Evolutionary conservation across 2,888 invertebrate genomes (phyloP).

Genomic region (Synanthedon vespiformis): DNA sequence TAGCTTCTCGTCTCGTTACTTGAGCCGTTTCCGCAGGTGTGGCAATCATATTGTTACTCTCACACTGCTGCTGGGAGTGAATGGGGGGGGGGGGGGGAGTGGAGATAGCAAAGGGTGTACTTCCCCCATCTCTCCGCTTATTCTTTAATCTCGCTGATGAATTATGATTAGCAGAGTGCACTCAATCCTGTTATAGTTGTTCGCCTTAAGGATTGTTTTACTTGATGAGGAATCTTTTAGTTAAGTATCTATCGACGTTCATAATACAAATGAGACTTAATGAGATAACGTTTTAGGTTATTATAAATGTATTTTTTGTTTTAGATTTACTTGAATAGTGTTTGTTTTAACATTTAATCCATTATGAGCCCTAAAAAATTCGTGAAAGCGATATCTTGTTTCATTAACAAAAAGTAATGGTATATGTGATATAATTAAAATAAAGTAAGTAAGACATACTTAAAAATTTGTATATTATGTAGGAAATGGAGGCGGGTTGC

Average conservation of each 20-base stretch:
- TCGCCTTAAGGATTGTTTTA: conserved; percentile 38
- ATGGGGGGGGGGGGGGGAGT: conserved; percentile 3
- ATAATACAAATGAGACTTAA: not conserved
- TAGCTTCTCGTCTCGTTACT: conserved; percentile 65
- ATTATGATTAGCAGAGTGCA: conserved; percentile 70
- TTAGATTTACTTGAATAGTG: not conserved
- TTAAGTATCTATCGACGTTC: not conserved
- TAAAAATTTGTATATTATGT: no score
- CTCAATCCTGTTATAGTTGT: conserved; percentile 62
- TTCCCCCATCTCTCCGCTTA: conserved; percentile 46
- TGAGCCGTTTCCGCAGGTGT: conserved; percentile 67
- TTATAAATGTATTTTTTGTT: not conserved
- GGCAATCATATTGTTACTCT: conserved; percentile 65
- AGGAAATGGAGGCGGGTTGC: no score
- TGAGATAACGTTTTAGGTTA: no score
- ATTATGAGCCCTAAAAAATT: no score
- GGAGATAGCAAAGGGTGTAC: conserved; percentile 8
- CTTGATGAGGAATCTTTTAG: conserved; percentile 4
- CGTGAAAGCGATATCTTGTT: no score
- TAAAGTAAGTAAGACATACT: no score
- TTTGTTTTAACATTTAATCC: no score
- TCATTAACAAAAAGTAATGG: no score
- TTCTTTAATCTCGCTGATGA: conserved; percentile 70
- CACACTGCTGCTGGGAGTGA: conserved; percentile 17
- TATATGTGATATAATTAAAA: no score